Evolutionary conservation across 2,888 invertebrate species (phyloP), one percentile per base, ranked within the genome.

Genomic region (Frankliniella fusca): DNA sequence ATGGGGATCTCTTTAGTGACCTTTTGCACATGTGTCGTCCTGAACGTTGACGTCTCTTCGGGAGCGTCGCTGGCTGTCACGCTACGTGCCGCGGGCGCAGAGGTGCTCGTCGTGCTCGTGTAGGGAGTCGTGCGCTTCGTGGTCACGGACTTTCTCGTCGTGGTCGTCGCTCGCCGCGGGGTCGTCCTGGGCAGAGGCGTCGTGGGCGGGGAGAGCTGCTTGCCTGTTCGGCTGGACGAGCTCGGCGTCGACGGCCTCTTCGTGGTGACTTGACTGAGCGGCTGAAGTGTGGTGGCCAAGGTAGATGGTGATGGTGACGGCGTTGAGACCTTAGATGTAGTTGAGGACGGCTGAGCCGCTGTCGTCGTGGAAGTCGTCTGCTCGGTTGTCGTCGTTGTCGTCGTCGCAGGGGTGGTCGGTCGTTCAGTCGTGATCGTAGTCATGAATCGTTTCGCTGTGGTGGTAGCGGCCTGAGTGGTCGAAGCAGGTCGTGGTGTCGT

Each of bases 1-100:
- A 76, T 76, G 27, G 70, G 70, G 70, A 76, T 27, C 27, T 76
- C 70, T 12, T 76, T 76, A 10, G 70, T 76, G 70, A 76, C 70
- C 70, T 76, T 76, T 27, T 76, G 70, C 70, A 76, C 70, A 27
- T 76, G 70, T 9, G 70, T 76, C 23, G 70, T 23, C 70, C 70
- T 76, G 11, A 12, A n/a, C 23, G 70, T 76, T 10, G 70, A 27
- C 27, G 12, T 23, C 23, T 76, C 70, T 12, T 76, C 70, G 65
- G n/a, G 20, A n/a, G 18, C n/a, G 70, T 76, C 70, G 70, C 27
- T 27, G 38, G 38, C 38, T 38, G 38, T 38, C 3, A 38, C 38
- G 38, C 38, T 38, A 5, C 3, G 38, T 38, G 38, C 38, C 38
- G 38, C 38, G 38, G 38, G 38, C 38, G 38, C 38, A 38, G 70